Percentiles rank a stretch among this genome's conserved stretches.
Evolutionary conservation across 2,113 vertebrate species (phyloP).

Genomic region (Macrotus californicus): DNA sequence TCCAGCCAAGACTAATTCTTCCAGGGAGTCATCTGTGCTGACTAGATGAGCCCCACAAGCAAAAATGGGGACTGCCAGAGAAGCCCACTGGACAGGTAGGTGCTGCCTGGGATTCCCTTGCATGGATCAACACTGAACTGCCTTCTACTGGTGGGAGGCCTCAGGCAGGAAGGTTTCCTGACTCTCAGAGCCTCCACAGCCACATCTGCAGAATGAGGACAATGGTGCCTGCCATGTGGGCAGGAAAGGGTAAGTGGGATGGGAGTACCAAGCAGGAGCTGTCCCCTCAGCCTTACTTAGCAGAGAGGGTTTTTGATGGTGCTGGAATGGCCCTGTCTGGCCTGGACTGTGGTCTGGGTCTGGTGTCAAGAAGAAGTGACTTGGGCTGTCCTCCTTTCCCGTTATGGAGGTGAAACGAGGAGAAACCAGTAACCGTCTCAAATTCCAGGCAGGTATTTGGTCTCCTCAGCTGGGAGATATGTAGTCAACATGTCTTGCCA

Average conservation of each 20-base stretch:
- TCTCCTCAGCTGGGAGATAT: neutral
- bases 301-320: neutral
- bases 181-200: neutral
- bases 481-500: neutral
- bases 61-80: neutral
- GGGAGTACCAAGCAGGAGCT: neutral
- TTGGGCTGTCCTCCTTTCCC: neutral
- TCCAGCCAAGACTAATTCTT: neutral
- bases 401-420: neutral
- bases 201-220: neutral
- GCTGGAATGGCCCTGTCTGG: neutral
- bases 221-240: neutral
- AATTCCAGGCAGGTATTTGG: no score
- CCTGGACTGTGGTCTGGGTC: neutral
- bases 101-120: neutral
- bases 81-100: neutral
- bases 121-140: neutral
- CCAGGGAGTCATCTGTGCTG: neutral
- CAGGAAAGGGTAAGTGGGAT: neutral
- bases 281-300: no score
- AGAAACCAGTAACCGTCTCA: neutral
- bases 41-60: neutral
- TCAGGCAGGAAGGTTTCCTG: neutral
- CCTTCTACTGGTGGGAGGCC: neutral
- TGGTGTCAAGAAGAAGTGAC: no score